Percentiles rank a stretch among this genome's conserved stretches.
Conservation (phyloP, 2,888 invertebrate genomes). For the Apantesis nais region DNA sequence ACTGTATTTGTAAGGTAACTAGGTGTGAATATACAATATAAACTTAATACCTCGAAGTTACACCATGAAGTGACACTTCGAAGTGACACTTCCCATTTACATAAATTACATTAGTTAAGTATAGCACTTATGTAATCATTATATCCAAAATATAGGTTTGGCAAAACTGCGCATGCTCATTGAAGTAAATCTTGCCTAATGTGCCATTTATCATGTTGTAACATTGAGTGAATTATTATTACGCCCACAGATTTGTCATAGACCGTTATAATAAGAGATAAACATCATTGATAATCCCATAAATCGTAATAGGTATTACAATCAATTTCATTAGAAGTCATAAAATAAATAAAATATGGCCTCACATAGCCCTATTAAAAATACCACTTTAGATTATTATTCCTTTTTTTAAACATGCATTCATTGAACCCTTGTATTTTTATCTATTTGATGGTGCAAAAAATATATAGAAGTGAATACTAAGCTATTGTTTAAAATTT, state of each 20-base stretch:
- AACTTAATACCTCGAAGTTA: background rate
- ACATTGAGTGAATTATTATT: slow-evolving; percentile 37
- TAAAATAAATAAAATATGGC: background rate
- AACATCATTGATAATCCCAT: background rate
- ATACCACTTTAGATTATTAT: background rate
- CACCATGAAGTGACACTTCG: no score
- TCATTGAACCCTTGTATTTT: background rate
- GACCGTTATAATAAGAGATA: slow-evolving; percentile 9
- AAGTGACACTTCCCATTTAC: background rate
- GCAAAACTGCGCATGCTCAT: slow-evolving; percentile 34
- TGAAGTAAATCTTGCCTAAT: slow-evolving; percentile 36
- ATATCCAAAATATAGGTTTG: slow-evolving; percentile 20
- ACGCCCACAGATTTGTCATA: slow-evolving; percentile 34
- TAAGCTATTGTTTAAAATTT: background rate
- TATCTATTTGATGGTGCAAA: background rate
- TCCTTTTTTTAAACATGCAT: background rate
- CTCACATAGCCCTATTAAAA: no score
- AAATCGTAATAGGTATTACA: background rate
- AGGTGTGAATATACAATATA: background rate
- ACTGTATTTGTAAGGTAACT: background rate
- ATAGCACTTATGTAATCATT: background rate
- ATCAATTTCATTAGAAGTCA: background rate
- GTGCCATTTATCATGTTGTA: slow-evolving; percentile 44
- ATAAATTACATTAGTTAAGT: background rate
- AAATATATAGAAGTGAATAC: background rate